Base-by-base conservation (phyloP, 1,140 invertebrate species). In the Neodiprion pinetum region DNA sequence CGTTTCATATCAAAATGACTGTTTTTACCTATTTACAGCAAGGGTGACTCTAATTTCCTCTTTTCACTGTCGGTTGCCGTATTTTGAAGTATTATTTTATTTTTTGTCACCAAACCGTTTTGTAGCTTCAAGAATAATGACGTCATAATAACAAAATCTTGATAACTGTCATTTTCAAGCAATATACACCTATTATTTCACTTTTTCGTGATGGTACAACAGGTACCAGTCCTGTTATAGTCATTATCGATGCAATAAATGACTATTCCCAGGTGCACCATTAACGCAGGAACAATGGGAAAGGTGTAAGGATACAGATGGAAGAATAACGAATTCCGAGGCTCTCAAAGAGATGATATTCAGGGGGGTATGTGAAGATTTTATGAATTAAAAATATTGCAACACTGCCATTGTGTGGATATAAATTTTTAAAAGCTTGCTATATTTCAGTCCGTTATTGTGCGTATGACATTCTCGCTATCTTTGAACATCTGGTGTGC, bases 341-440 rank as follows among this genome's bases (percentile, higher is more conserved):
- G 88, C 89, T 7, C 89, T 96, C 0, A 95, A 93, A 85, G 91
- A 94, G 81, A 91, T 95, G n/a, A 96, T 98, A 78, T 98, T 97
- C 86, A 92, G 93, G 89, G 97, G 97, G 81, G 97, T 97, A 87
- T 89, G 92, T 89, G 78, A 21, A 70, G n/a, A 71, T 53, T 40
- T 73, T 21, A n/a, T 40, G 5, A 40, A 5, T 5, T 2, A 40
- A 40, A 40, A 40, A 28, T 40, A 73, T 72, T 67, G 7, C 40
- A 23, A 65, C 61, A 40, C 48, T 40, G 1, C 28, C 28, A 5
- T 40, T 70, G 28, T 28, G 73, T 47, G 17, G 23, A 74, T 82
- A 12, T 72, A 66, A 66, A 73, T 72, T 66, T 72, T 77, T 69
- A 73, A 74, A n/a, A 14, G 72, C 17, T 10, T 47, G 4, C 23